Percentiles rank a stretch among this genome's conserved stretches.
Conservation (phyloP, 2,797 vertebrate species). For the Protonibea diacanthus region DNA sequence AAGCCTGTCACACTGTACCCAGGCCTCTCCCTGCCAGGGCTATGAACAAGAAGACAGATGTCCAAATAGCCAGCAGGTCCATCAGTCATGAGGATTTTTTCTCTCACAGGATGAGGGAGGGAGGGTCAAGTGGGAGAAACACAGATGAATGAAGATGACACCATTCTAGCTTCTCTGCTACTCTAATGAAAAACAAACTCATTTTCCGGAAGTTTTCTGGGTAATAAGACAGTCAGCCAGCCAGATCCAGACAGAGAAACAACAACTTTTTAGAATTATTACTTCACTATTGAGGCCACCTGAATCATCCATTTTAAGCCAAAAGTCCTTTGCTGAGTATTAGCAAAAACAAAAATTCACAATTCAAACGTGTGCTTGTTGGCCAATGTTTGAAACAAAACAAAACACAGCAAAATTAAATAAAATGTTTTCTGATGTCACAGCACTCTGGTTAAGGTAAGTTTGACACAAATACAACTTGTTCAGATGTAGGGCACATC, state of each 20-base stretch:
- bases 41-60: slow-evolving; percentile 81
- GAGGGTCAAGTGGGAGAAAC: slow-evolving; percentile 70
- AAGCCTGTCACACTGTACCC: slow-evolving; percentile 75
- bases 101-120: slow-evolving; percentile 22
- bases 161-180: slow-evolving; percentile 49
- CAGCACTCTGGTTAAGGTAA: too few species aligned
- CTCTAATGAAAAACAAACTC: slow-evolving; percentile 70
- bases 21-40: slow-evolving; percentile 66
- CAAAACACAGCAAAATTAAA: slow-evolving; percentile 32
- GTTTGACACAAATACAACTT: neutral
- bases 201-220: slow-evolving; percentile 58
- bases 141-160: slow-evolving; percentile 74
- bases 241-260: slow-evolving; percentile 23
- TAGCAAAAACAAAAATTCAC: neutral
- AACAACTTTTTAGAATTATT: slow-evolving; percentile 43
- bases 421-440: neutral
- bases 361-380: neutral
- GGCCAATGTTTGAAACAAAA: slow-evolving; percentile 20
- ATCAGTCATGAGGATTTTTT: slow-evolving; percentile 76
- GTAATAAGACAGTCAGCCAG: slow-evolving; percentile 50
- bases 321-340: neutral
- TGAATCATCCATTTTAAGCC: slow-evolving; percentile 11
- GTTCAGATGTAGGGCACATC: too few species aligned
- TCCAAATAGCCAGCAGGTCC: slow-evolving; percentile 80
- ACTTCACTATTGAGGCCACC: slow-evolving; percentile 16